Percentiles rank a stretch among this genome's conserved stretches.
Conservation (phyloP, 2,888 invertebrate species). For the Parelbella ahira region DNA sequence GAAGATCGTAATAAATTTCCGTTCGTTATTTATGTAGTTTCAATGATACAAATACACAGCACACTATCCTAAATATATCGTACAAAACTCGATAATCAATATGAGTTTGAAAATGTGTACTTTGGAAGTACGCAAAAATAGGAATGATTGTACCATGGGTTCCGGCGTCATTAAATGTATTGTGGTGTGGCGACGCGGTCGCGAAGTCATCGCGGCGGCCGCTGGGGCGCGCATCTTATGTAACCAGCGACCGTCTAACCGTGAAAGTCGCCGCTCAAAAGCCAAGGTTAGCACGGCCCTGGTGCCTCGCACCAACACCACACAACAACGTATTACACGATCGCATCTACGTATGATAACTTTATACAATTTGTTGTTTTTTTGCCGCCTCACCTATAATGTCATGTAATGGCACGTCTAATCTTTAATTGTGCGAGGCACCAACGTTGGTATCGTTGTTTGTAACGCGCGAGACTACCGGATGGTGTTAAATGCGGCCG, state of each 20-base stretch:
- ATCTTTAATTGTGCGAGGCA: conserved; percentile 38
- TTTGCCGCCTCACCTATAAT: conserved; percentile 60
- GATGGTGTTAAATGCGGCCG: no score
- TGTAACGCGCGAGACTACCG: no score
- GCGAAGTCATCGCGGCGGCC: conserved; percentile 59
- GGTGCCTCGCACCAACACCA: conserved; percentile 55
- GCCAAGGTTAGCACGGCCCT: conserved; percentile 77
- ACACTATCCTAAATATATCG: no score
- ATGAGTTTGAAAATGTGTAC: no score
- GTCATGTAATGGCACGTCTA: conserved; percentile 58
- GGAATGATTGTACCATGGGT: no score
- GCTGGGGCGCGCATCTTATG: conserved; percentile 65
- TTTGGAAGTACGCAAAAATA: no score
- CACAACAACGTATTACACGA: conserved; percentile 65
- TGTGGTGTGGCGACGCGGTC: conserved; percentile 87
- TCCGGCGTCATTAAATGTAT: no score
- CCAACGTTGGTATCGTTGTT: no score
- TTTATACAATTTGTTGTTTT: conserved; percentile 56
- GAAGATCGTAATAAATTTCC: no score
- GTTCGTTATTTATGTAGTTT: no score
- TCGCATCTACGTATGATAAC: conserved; percentile 47
- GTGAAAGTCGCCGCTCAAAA: conserved; percentile 80
- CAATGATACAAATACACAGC: no score
- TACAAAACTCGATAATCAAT: no score
- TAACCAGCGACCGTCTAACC: conserved; percentile 74